Base-by-base conservation (phyloP, 1,140 invertebrate species). In the Leguminivora glycinivorella region DNA sequence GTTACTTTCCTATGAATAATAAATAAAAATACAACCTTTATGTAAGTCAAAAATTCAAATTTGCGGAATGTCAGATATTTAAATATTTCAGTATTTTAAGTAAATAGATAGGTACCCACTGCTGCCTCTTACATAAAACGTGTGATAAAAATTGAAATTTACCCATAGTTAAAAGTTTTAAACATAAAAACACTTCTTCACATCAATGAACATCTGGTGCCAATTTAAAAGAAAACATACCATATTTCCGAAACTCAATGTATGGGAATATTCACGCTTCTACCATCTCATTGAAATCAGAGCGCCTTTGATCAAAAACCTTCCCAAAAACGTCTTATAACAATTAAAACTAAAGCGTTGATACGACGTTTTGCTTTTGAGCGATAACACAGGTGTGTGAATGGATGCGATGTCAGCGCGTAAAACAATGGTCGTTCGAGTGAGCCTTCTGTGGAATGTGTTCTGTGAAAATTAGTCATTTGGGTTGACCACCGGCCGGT, bases 391-490 rank as follows among this genome's bases (percentile, higher is more conserved):
- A 52, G 47, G 47, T 52, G 47, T 52, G 6, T 52, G 47, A 52
- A 52, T 52, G 47, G 47, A n/a, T 52, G 47, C 47, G 10, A 0
- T 9, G 19, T 52, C 17, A 52, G 47, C 47, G 19, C 17, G 22
- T 52, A 17, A 10, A 52, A 52, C 47, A 52, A 52, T 52, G 47
- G 47, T 5, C n/a, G 47, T 52, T 9, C 17, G 17, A 52, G 47
- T 52, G 47, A 52, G 10, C 47, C 19, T 22, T 52, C 47, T 52
- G 47, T 19, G 47, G 19, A 22, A 52, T 52, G 17, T 52, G 19
- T 52, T 52, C 47, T 52, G 47, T 52, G 47, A 19, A 52, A 52
- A 52, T 52, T 52, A 52, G 47, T 52, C 47, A 52, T 43, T 43
- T 1, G 4, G 47, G 14, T 22, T 52, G 47, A 52, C 47, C 47